Percentiles rank a stretch among this genome's conserved stretches.
phyloP scores from a whole-genome alignment of 2,888 invertebrate genomes.

The Liopterus haemorrhoidalis region DNA sequence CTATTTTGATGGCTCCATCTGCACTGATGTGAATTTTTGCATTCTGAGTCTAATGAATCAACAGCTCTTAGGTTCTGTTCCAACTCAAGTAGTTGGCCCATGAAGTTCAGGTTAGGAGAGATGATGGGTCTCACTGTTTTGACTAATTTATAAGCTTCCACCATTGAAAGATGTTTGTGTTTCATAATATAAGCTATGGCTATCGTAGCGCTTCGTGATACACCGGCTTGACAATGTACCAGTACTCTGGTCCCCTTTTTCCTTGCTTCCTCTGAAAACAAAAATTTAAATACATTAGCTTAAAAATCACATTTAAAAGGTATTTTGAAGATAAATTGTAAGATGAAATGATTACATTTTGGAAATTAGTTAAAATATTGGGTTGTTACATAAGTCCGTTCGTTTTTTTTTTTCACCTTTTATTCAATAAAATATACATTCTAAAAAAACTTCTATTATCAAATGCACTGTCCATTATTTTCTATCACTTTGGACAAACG shows the following conservation, averaged over 20 bases:
- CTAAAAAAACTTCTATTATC: too few relatives aligned
- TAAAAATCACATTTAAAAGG: background rate
- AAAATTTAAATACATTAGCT: conserved; percentile 14
- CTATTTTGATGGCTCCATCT: conserved; percentile 50
- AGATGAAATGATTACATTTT: background rate
- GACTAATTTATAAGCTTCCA: conserved; percentile 83
- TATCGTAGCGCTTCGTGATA: conserved; percentile 89
- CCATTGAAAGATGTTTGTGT: conserved; percentile 72
- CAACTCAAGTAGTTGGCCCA: conserved; percentile 81
- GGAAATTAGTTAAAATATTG: background rate
- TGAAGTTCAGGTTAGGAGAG: conserved; percentile 91
- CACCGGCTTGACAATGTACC: conserved; percentile 93
- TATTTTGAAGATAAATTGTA: too few relatives aligned
- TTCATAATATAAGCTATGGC: conserved; percentile 94
- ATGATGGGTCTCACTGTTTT: conserved; percentile 82
- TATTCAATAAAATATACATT: too few relatives aligned
- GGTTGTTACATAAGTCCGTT: too few relatives aligned
- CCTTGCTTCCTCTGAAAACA: conserved; percentile 63
- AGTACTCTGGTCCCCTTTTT: conserved; percentile 68
- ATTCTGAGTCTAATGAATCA: conserved; percentile 40
- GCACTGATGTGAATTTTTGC: conserved; percentile 41
- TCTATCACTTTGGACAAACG: too few relatives aligned
- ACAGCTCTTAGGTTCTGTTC: conserved; percentile 60
- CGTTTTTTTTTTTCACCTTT: too few relatives aligned
- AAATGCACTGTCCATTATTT: too few relatives aligned